A percentile compares a stretch with the other conserved stretches of the same genome.
phyloP scores from a whole-genome alignment of 2,797 vertebrate species.

The Pelobates cultripes region DNA sequence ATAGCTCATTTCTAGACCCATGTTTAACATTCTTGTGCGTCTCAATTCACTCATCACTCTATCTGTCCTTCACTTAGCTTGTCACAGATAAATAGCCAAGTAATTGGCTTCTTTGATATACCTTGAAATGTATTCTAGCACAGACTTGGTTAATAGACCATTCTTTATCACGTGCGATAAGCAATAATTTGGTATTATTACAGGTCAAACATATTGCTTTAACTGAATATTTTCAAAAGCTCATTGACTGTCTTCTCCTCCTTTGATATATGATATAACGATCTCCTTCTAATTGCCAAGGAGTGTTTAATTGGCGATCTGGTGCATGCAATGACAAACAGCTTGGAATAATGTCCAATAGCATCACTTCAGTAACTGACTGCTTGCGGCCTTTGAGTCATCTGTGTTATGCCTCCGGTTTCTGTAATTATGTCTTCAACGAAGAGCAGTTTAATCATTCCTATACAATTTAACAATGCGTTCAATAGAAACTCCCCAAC shows the following conservation, averaged over 20 bases:
- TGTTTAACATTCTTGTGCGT: slow-evolving; percentile 1
- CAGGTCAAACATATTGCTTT: slow-evolving; percentile 13
- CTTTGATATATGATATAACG: slow-evolving; percentile 44
- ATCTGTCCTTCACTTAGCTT: slow-evolving; percentile 1
- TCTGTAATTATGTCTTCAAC: slow-evolving; percentile 35
- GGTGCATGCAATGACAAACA: slow-evolving; percentile 35
- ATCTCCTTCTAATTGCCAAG: slow-evolving; percentile 31
- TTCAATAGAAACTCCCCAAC: slow-evolving; percentile 3
- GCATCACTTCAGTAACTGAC: slow-evolving; percentile 11
- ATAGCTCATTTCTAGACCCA: neutral
- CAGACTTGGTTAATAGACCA: neutral
- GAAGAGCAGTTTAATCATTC: slow-evolving; percentile 24
- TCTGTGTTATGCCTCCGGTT: slow-evolving; percentile 28
- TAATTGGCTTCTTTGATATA: neutral
- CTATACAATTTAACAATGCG: slow-evolving; percentile 19
- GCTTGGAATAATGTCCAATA: slow-evolving; percentile 32
- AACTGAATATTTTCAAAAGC: slow-evolving; percentile 15
- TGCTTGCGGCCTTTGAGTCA: slow-evolving; percentile 27
- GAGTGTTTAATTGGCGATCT: slow-evolving; percentile 43
- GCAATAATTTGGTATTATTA: slow-evolving; percentile 24
- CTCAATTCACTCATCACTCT: neutral
- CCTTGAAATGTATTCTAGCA: neutral
- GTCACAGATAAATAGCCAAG: neutral
- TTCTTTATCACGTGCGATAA: neutral
- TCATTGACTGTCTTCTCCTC: slow-evolving; percentile 31